A percentile compares a stretch with the other conserved stretches of the same genome.
phyloP scores from a whole-genome alignment of 2,797 vertebrate genomes.

The Morelia viridis region DNA sequence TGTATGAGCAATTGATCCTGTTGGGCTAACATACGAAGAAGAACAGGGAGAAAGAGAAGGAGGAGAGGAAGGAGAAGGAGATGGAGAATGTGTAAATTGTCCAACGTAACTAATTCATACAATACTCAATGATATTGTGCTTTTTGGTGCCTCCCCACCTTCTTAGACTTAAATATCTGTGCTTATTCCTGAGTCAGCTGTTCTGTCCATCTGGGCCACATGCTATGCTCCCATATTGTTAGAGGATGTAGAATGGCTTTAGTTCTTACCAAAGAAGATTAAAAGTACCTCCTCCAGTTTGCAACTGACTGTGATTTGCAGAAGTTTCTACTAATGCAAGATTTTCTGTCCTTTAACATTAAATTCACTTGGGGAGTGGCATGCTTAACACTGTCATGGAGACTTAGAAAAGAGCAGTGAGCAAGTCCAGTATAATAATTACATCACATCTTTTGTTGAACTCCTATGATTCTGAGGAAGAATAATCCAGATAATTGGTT shows the following conservation, averaged over 20 bases:
- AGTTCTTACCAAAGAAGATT: conserved; percentile 36
- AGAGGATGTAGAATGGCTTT: neutral
- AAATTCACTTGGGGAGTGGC: conserved; percentile 13
- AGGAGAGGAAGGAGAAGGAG: conserved; percentile 13
- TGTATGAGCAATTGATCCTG: conserved; percentile 57
- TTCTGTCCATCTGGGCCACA: neutral
- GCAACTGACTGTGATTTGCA: conserved; percentile 11
- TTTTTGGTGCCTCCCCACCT: neutral
- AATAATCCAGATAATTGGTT: conserved; percentile 8
- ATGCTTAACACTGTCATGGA: conserved; percentile 5
- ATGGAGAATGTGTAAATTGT: conserved; percentile 17
- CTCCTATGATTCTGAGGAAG: neutral
- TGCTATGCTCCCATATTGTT: neutral
- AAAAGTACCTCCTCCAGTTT: conserved; percentile 6
- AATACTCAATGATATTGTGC: neutral
- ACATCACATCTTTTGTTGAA: neutral
- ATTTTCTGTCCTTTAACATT: conserved; percentile 10
- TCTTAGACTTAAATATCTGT: neutral
- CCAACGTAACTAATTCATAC: neutral
- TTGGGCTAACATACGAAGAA: conserved; percentile 55
- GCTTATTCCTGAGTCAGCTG: neutral
- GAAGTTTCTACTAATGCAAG: neutral
- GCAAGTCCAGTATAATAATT: conserved; percentile 9
- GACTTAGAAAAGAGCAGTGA: conserved; percentile 19
- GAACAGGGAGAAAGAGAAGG: conserved; percentile 27